Base-by-base conservation (phyloP, 2,888 invertebrate genomes). In the Tupiocoris notatus region DNA sequence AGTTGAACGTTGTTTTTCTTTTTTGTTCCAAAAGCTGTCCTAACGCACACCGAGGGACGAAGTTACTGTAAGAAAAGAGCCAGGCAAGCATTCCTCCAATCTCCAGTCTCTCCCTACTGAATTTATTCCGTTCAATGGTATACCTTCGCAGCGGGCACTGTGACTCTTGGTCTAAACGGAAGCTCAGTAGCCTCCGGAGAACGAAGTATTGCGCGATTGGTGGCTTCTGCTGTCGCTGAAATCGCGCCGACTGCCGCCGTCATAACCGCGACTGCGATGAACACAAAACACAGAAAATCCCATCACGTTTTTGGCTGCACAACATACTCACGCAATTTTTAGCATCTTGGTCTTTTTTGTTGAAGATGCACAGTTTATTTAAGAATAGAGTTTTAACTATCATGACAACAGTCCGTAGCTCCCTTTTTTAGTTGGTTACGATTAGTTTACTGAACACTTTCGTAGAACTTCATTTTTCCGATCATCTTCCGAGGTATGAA, bases 171-270 rank as follows among this genome's bases (percentile, higher is more conserved):
- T 39, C 39, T 39, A 39, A 3, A 39, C 6, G 39, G 63, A 63
- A 62, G 73, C 73, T 73, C 73, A 73, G 73, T 62, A 61, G 73
- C 73, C 63, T 73, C 63, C 73, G 24, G 70, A 67, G 57, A 12
- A 67, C 23, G 70, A 70, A 23, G 22, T 62, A n/a, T 39, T 54
- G 56, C 56, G 39, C 57, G 39, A 22, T 63, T 73, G 73, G 58
- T 73, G 62, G 70, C 79, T 77, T 68, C 79, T 79, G 64, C 80
- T 77, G 81, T 83, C 83, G 21, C 83, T 83, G 79, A 81, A 81
- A 79, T 81, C 79, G 76, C 82, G 82, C 70, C 79, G 64, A 77
- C 81, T 77, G 68, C 80, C 77, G 66, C 79, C 77, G 62, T 76
- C 76, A 77, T 78, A 54, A 67, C 76, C 54, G 58, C 62, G 57